phyloP scores from a whole-genome alignment of 2,888 invertebrate genomes.

The Smittia sp. region DNA sequence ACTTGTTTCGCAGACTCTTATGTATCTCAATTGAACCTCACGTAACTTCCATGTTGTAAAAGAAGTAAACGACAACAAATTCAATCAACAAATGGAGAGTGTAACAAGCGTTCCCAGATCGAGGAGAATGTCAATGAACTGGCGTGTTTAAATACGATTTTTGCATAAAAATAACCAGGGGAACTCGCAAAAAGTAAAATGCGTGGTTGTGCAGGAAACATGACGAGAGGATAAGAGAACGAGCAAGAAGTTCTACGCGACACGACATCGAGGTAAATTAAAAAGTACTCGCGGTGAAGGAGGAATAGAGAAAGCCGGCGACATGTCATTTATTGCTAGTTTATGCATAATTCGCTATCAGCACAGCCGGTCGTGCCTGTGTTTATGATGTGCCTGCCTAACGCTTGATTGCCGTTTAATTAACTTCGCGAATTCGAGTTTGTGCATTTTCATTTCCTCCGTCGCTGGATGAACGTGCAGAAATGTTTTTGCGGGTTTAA shows the following conservation, averaged over 20 bases:
- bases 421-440: neutral
- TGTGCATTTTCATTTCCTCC: neutral
- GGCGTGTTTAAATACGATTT: neutral
- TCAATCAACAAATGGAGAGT: neutral
- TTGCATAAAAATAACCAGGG: neutral
- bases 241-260: neutral
- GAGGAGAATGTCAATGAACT: neutral
- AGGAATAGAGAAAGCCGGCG: neutral
- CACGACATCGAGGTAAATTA: neutral
- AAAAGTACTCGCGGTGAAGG: neutral
- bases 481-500: neutral
- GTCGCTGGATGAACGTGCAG: neutral
- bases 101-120: neutral
- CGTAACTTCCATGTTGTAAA: neutral
- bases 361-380: neutral
- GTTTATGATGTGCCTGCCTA: slow-evolving; percentile 7
- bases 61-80: neutral
- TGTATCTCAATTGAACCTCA: neutral
- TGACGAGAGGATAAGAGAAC: slow-evolving; percentile 4
- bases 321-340: neutral
- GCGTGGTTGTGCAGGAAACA: slow-evolving; percentile 7
- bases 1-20: neutral
- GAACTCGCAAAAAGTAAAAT: neutral
- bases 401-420: slow-evolving; percentile 12
- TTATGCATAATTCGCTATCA: neutral